A percentile compares a stretch with the other conserved stretches of the same genome.
These are phyloP conservation scores for Biston stratarius DNA, from an alignment of 2,888 invertebrate species.

Conservation along the genomic window DNA sequence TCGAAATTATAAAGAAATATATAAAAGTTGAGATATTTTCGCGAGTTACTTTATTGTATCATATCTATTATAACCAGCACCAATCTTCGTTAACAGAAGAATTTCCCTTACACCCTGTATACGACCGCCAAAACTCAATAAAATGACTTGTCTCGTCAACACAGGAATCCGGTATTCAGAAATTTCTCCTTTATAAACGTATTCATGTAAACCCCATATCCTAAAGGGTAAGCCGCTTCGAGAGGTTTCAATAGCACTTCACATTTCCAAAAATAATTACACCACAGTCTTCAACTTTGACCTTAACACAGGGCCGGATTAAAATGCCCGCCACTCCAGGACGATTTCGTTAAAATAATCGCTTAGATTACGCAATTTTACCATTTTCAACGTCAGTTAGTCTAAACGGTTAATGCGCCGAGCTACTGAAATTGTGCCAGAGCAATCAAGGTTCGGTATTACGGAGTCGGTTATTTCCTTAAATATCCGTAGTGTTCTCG, in stretches of 20 bases:
- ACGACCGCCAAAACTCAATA: not conserved
- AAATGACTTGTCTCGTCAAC: not conserved
- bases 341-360: slow-evolving; percentile 19
- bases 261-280: slow-evolving; percentile 19
- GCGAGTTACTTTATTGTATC: too few relatives aligned
- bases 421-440: slow-evolving; percentile 22
- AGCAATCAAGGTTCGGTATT: slow-evolving; percentile 11
- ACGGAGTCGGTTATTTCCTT: slow-evolving; percentile 8
- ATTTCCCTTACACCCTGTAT: too few relatives aligned
- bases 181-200: slow-evolving; percentile 1
- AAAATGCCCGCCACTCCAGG: slow-evolving; percentile 13
- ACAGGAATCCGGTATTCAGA: slow-evolving; percentile 2
- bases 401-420: slow-evolving; percentile 23
- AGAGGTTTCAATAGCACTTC: slow-evolving; percentile 19
- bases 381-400: slow-evolving; percentile 20
- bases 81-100: too few relatives aligned
- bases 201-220: not conserved
- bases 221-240: slow-evolving; percentile 7
- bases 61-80: too few relatives aligned
- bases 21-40: too few relatives aligned
- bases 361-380: slow-evolving; percentile 16
- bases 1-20: too few relatives aligned
- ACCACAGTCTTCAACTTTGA: slow-evolving; percentile 17
- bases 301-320: slow-evolving; percentile 16
- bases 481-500: not conserved